Evolutionary conservation across 1,140 invertebrate species (phyloP), one percentile per base, ranked within the genome.

Genomic region (Zaprionus africanus): DNA sequence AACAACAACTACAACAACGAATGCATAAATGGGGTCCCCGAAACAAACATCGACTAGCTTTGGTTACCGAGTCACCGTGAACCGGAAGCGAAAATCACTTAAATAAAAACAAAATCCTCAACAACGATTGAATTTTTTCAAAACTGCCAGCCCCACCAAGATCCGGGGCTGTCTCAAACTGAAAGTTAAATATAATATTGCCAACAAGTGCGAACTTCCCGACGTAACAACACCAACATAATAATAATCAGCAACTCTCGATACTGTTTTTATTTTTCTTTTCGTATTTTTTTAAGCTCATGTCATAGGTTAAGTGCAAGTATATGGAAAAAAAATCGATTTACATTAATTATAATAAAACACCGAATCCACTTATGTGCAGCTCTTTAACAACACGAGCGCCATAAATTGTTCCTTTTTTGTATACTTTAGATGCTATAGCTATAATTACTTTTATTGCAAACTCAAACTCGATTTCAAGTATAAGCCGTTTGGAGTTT

Each of bases 121-220:
- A 85, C 41, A 90, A 90, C 86, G 85, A 82, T 75, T 90, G 81
- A 90, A 90, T 90, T 90, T 90, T 90, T 90, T 90, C 81, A 85
- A 75, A 85, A 90, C 85, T 88, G 82, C 60, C 41, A 64, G 49
- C 46, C 58, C 58, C 46, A 60, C 12, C n/a, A 34, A 31, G 17
- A 78, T 46, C 62, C 19, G 73, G 71, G 56, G 82, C 67, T 76
- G 65, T 17, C 66, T 53, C 28, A 36, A 64, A 66, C 59, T 51
- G 38, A 43, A 53, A 56, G 70, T 74, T 17, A 46, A 46, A 58
- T 34, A 58, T 34, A 54, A 56, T 54, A 77, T 82, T 85, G 85
- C 81, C 85, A 85, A 17, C 9, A 85, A 90, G 85, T 90, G 86
- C 86, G 49, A 72, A 82, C 63, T 79, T 79, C 82, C 85, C 85